Conservation (phyloP, 2,888 invertebrate species). For the Hirtodrosophila alboralis region DNA sequence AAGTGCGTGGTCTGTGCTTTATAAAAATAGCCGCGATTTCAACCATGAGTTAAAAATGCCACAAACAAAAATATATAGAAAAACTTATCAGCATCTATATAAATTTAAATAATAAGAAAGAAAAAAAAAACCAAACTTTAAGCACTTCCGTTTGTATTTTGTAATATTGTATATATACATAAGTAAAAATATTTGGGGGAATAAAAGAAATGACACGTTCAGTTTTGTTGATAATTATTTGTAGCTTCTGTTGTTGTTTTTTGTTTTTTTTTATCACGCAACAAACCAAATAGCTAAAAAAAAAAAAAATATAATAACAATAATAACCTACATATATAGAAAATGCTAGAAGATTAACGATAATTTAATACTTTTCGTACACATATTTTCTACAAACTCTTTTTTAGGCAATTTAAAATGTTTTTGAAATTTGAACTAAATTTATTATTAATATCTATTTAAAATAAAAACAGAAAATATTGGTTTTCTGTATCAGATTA, state of each 20-base stretch:
- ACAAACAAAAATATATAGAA: slow-evolving; percentile 9
- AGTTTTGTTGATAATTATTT: slow-evolving; percentile 9
- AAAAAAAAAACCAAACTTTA: slow-evolving; percentile 23
- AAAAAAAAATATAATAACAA: slow-evolving; percentile 3
- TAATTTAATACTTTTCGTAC: too few relatives aligned
- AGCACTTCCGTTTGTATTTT: slow-evolving; percentile 50
- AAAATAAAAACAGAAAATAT: too few relatives aligned
- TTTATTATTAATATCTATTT: too few relatives aligned
- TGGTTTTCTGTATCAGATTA: too few relatives aligned
- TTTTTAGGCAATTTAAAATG: too few relatives aligned
- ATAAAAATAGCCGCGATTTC: slow-evolving; percentile 47
- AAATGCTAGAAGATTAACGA: slow-evolving; percentile 1
- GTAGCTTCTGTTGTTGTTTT: slow-evolving; percentile 3
- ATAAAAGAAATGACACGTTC: slow-evolving; percentile 42
- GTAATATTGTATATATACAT: slow-evolving; percentile 7
- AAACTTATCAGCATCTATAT: slow-evolving; percentile 20
- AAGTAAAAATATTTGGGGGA: slow-evolving; percentile 2
- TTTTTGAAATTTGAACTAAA: too few relatives aligned
- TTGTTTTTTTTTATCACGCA: slow-evolving; percentile 35
- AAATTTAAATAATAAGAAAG: slow-evolving; percentile 25
- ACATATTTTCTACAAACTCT: too few relatives aligned
- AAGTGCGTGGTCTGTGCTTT: slow-evolving; percentile 58
- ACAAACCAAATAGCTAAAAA: slow-evolving; percentile 1
- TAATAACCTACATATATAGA: slow-evolving; percentile 11
- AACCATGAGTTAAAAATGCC: slow-evolving; percentile 42